These are phyloP conservation scores for Temnothorax curvispinosus DNA, from an alignment of 1,140 invertebrate genomes.

Conservation along the genomic window DNA sequence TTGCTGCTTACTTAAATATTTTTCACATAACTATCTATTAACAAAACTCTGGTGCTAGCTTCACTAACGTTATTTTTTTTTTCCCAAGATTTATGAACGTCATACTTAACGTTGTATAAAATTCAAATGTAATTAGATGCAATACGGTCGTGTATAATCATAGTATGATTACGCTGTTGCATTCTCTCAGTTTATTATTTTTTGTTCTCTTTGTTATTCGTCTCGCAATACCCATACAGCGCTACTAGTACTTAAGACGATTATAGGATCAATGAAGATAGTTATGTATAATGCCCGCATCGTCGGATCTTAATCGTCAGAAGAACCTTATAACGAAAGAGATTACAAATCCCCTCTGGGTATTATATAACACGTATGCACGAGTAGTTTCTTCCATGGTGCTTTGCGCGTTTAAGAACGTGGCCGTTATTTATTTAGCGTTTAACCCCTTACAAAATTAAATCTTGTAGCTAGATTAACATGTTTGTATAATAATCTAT, in stretches of 20 bases:
- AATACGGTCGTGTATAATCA: not conserved
- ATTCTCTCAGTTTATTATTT: constrained; percentile 23
- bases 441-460: not conserved
- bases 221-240: not conserved
- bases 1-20: not conserved
- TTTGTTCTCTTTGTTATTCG: constrained; percentile 34
- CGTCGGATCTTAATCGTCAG: constrained; percentile 3
- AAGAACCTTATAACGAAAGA: constrained; percentile 29
- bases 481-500: not conserved
- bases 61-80: constrained; percentile 10
- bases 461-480: not conserved
- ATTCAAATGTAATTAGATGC: not conserved
- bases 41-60: not conserved
- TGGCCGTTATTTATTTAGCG: not conserved
- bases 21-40: not conserved
- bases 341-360: constrained; percentile 20
- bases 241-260: constrained; percentile 24
- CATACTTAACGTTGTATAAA: not conserved
- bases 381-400: not conserved
- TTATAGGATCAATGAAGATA: constrained; percentile 41
- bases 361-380: constrained; percentile 30
- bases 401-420: not conserved
- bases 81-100: constrained; percentile 1
- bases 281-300: constrained; percentile 21
- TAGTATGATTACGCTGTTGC: not conserved